Base-by-base conservation (phyloP, 1,140 invertebrate species). In the Anadara kagoshimensis region DNA sequence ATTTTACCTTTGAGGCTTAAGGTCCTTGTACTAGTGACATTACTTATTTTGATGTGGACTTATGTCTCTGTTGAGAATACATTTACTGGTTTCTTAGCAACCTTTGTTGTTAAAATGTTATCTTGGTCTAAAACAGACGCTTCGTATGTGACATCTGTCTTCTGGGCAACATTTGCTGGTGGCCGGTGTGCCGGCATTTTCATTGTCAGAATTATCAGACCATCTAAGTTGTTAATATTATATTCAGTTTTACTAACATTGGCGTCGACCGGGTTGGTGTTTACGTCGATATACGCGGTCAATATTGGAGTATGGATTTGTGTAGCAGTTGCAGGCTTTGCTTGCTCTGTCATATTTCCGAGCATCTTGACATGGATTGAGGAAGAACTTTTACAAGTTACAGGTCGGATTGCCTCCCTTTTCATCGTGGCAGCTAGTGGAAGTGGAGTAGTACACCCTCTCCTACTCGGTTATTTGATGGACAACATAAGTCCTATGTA, bases 351-450 rank as follows among this genome's bases (percentile, higher is more conserved):
- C 8, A 22, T 68, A 16, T 68, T 26, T 29, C 65, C 65, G 24
- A n/a, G 16, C 5, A 4, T 58, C 2, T 5, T 68, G n/a, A n/a
- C 56, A 10, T 68, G 53, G 65, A 58, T 29, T 0, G 65, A 68
- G 26, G 65, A 58, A 57, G 56, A 68, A 22, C 53, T 68, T 41
- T 58, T 68, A 18, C 51, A 57, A 36, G 56, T 58, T 26, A 26
- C 66, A 5, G 66, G 66, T 1, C 45, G 36, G 47, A 45, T 58
- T 11, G 20, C 58, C 16, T 57, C 66, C 22, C n/a, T 68, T 14
- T 47, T 68, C 0, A 47, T 68, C n/a, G 10, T 68, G 54, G 3
- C 22, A 22, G 41, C 49, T 11, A 58, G 54, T 11, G 12, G 29
- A 26, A 54, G 66, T 47, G 8, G 20, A 11, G 58, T 68, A 24